Conservation (phyloP, 2,797 vertebrate genomes). For the Glossophaga mutica region DNA sequence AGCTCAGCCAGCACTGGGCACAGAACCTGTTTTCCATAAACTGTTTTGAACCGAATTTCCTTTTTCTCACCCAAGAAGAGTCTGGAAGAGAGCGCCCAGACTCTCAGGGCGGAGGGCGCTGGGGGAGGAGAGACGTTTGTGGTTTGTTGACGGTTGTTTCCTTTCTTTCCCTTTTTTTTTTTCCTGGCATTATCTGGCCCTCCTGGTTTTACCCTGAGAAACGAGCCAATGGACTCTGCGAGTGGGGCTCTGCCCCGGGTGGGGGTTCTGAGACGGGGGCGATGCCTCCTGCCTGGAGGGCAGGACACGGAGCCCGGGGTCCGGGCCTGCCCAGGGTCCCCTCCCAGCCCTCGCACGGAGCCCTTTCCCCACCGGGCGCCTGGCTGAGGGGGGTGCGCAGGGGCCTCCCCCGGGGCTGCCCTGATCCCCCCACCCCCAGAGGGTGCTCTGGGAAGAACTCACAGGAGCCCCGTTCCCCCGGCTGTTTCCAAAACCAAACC, state of each 20-base stretch:
- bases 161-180: neutral
- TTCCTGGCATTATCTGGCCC: neutral
- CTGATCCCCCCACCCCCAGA: neutral
- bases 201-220: neutral
- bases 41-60: slow-evolving; percentile 8
- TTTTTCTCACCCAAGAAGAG: slow-evolving; percentile 34
- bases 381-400: neutral
- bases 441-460: neutral
- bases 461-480: neutral
- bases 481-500: neutral
- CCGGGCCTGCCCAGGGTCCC: neutral
- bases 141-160: neutral
- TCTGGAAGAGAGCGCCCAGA: neutral
- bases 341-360: neutral
- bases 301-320: neutral
- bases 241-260: neutral
- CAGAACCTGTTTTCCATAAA: slow-evolving; percentile 18
- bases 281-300: no score
- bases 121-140: neutral
- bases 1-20: neutral
- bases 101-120: accelerated
- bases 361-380: neutral
- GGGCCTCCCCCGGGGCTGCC: neutral
- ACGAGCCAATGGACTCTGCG: neutral
- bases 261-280: no score